These are phyloP conservation scores for Pantherophis guttatus DNA, from an alignment of 2,113 vertebrate species.

Conservation along the genomic window DNA sequence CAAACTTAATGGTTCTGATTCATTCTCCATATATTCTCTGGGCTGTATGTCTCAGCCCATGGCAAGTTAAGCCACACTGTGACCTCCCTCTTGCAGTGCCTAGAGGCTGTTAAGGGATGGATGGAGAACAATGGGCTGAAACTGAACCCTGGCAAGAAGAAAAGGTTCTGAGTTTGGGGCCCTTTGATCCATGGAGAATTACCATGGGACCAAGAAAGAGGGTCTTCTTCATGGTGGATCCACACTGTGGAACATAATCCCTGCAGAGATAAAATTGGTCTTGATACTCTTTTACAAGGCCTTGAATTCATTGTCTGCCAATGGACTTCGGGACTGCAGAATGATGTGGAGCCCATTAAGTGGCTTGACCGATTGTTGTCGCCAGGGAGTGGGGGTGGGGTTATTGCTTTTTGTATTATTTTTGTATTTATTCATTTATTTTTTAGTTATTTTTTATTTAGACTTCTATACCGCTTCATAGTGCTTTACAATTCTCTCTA, in stretches of 20 bases:
- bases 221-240: background rate
- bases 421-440: no score
- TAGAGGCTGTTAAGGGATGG: background rate
- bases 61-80: background rate
- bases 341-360: background rate
- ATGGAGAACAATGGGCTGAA: background rate
- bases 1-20: background rate
- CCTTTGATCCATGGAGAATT: background rate
- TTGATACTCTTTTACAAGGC: background rate
- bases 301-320: background rate
- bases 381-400: no score
- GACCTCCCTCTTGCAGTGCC: background rate
- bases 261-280: background rate
- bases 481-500: no score
- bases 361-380: background rate
- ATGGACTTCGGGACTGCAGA: background rate
- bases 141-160: background rate
- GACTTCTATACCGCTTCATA: no score
- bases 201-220: background rate
- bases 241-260: background rate
- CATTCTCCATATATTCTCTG: background rate
- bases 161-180: background rate
- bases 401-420: no score
- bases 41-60: background rate
- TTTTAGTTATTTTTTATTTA: no score